phyloP scores from a whole-genome alignment of 2,888 invertebrate species.

The Epistrophe grossulariae region DNA sequence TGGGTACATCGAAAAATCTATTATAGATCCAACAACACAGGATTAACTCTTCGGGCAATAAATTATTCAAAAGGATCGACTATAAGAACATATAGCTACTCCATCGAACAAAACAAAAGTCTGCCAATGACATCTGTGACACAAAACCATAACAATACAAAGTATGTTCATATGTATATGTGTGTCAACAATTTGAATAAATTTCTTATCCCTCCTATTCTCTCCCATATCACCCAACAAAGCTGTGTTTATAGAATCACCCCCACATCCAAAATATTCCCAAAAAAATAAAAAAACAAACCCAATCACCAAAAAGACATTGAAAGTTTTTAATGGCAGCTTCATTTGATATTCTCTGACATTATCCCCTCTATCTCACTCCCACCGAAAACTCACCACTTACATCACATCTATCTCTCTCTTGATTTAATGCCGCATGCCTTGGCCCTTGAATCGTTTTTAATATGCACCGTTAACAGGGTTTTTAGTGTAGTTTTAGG shows the following conservation, averaged over 20 bases:
- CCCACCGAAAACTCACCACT: not conserved
- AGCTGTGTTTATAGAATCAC: not conserved
- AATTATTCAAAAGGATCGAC: slow-evolving; percentile 64
- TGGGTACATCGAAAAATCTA: slow-evolving; percentile 41
- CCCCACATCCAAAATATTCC: slow-evolving; percentile 8
- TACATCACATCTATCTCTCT: slow-evolving; percentile 15
- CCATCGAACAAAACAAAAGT: slow-evolving; percentile 54
- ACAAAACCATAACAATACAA: slow-evolving; percentile 67
- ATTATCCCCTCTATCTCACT: not conserved
- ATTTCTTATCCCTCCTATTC: slow-evolving; percentile 16
- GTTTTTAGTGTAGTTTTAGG: slow-evolving; percentile 38
- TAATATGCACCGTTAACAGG: slow-evolving; percentile 51
- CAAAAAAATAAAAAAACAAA: not conserved
- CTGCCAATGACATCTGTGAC: slow-evolving; percentile 72
- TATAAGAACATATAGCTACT: slow-evolving; percentile 31
- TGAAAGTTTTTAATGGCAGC: slow-evolving; percentile 71
- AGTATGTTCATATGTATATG: slow-evolving; percentile 31
- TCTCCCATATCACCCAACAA: not conserved
- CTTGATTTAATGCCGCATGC: slow-evolving; percentile 47
- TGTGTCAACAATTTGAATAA: slow-evolving; percentile 69
- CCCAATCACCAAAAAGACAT: slow-evolving; percentile 49
- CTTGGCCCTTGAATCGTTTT: slow-evolving; percentile 25
- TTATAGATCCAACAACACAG: slow-evolving; percentile 58
- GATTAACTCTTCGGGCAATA: slow-evolving; percentile 67
- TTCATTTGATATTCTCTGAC: slow-evolving; percentile 51